Evolutionary conservation across 2,888 invertebrate genomes (phyloP), one percentile per base, ranked within the genome.

Genomic region (Melanophora roralis): DNA sequence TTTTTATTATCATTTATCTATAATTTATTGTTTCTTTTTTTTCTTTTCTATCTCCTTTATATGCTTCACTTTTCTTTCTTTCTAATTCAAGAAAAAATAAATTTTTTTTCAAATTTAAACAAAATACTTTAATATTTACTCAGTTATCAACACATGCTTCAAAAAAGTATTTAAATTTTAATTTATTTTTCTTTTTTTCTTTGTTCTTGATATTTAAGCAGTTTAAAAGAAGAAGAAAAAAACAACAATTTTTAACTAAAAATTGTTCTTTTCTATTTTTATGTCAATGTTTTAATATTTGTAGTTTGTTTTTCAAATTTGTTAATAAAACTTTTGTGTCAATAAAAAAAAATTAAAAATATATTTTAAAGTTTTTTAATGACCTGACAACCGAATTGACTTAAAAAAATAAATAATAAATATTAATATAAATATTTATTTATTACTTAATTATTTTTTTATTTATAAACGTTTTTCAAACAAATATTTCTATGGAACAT

Each of bases 81-180:
- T 45, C 9, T 45, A 45, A 59, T 59, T n/a, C 14, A n/a, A 21
- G 23, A 59, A 59, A 59, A 23, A 23, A 27, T 27, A 27, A 27
- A 27, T 5, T 5, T 6, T 27, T 27, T n/a, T 55, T 16, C 16
- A 14, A 6, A 38, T 38, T 38, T 57, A 38, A 40, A 40, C 5
- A 59, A 27, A 27, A 59, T 43, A 34, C 14, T 23, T 23, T 32
- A 45, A 60, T 60, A 60, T 60, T 60, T 60, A 45, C 19, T 60
- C 45, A 60, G 45, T 60, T 60, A 60, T 60, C 60, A 60, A 32
- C 45, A 32, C 16, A 32, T 53, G 9, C 2, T 27, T 9, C 34
- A 43, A 43, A 9, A 43, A 16, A 40, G 27, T 1, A 43, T 43
- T 14, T n/a, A 43, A 14, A 59, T 59, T 16, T 34, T n/a, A n/a